These are phyloP conservation scores for Tetraodon nigroviridis DNA, from an alignment of 2,113 vertebrate genomes.

Conservation along the genomic window DNA sequence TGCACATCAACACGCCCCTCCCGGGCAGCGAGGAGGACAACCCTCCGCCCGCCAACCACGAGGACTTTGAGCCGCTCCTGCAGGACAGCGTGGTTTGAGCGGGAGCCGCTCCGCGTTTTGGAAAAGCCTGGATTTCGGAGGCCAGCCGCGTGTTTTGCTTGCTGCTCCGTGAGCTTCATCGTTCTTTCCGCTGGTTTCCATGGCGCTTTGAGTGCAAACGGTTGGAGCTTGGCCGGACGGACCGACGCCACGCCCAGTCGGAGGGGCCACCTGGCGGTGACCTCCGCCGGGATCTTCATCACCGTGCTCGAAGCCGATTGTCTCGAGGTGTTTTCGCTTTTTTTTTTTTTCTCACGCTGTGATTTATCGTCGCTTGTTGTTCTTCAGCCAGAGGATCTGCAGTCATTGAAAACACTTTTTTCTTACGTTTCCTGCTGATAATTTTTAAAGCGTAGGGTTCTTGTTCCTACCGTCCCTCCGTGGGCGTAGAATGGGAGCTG, in stretches of 20 bases:
- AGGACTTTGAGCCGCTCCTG: slow-evolving; percentile 89
- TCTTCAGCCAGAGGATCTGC: slow-evolving; percentile 33
- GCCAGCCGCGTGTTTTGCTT: slow-evolving; percentile 18
- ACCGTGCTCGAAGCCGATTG: slow-evolving; percentile 42
- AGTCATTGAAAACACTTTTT: slow-evolving; percentile 26
- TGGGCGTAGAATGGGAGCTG: not conserved
- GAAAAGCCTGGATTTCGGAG: slow-evolving; percentile 3
- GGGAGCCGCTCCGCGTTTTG: slow-evolving; percentile 10
- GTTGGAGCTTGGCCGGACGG: slow-evolving; percentile 17
- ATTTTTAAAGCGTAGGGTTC: slow-evolving; percentile 14
- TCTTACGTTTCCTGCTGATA: slow-evolving; percentile 7
- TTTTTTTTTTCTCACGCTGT: slow-evolving; percentile 28
- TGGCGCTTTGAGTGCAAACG: not conserved
- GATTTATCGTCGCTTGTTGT: slow-evolving; percentile 18
- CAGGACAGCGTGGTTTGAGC: slow-evolving; percentile 87
- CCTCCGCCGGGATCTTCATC: not conserved
- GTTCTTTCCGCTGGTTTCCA: slow-evolving; percentile 23
- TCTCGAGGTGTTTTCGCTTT: slow-evolving; percentile 34
- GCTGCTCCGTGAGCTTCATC: slow-evolving; percentile 10
- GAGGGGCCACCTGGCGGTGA: not conserved
- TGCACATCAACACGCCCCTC: slow-evolving; percentile 75
- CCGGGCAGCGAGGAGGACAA: slow-evolving; percentile 81
- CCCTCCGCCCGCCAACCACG: slow-evolving; percentile 66
- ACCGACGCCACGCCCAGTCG: not conserved
- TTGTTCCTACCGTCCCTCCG: not conserved